phyloP scores from a whole-genome alignment of 2,797 vertebrate species.

The Chelon auratus region DNA sequence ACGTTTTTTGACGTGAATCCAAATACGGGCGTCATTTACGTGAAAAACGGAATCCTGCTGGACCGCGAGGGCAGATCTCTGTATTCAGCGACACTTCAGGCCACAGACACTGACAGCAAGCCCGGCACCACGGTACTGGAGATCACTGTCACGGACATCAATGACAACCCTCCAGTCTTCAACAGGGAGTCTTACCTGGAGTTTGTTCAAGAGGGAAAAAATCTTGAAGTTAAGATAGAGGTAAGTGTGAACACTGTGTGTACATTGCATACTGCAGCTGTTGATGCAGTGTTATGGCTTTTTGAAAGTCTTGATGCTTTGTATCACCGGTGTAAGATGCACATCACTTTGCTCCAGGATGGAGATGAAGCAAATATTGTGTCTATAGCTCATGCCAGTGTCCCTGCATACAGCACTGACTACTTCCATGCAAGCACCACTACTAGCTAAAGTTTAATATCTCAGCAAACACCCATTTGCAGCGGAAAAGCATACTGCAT shows the following conservation, averaged over 20 bases:
- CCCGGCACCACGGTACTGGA: slow-evolving; percentile 84
- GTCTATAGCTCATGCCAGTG: too few relatives aligned
- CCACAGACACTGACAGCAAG: slow-evolving; percentile 80
- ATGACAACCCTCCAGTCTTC: slow-evolving; percentile 84
- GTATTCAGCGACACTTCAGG: slow-evolving; percentile 89
- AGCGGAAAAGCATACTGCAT: too few relatives aligned
- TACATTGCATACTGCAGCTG: neutral
- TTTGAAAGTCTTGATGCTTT: too few relatives aligned
- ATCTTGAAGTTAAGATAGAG: slow-evolving; percentile 66
- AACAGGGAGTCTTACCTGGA: slow-evolving; percentile 82
- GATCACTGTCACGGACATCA: slow-evolving; percentile 88
- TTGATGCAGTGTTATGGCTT: neutral
- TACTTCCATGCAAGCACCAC: too few relatives aligned
- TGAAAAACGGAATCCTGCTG: slow-evolving; percentile 77
- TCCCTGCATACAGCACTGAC: too few relatives aligned
- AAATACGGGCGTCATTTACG: slow-evolving; percentile 79
- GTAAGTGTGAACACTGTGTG: slow-evolving; percentile 52
- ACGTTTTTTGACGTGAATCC: slow-evolving; percentile 81
- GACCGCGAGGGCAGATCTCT: slow-evolving; percentile 87
- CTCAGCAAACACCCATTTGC: too few relatives aligned
- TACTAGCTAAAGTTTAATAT: too few relatives aligned
- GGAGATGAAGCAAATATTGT: too few relatives aligned
- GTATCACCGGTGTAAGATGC: too few relatives aligned
- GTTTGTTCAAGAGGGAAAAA: slow-evolving; percentile 82
- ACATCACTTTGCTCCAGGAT: too few relatives aligned